phyloP scores from a whole-genome alignment of 2,888 invertebrate species.

The Syrista parreyssii region DNA sequence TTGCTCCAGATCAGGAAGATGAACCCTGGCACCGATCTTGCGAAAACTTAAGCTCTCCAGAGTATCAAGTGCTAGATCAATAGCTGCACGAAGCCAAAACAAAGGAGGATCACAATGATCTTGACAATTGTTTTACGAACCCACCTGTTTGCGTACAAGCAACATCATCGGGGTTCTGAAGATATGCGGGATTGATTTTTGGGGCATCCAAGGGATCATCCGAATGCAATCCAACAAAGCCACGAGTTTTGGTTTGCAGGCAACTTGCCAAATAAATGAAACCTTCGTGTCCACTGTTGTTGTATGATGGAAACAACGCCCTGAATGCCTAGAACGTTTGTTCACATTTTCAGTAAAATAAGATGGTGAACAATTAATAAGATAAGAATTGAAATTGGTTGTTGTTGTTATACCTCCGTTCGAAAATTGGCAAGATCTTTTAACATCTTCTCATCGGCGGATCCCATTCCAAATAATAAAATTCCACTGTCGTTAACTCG shows the following conservation, averaged over 20 bases:
- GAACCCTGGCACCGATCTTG: constrained; percentile 72
- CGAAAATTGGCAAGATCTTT: constrained; percentile 76
- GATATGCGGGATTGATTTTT: constrained; percentile 80
- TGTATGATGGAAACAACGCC: constrained; percentile 74
- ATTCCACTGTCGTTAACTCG: constrained; percentile 67
- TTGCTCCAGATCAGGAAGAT: constrained; percentile 74
- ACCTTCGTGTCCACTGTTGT: constrained; percentile 74
- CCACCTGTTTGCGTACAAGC: constrained; percentile 73
- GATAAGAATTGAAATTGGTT: constrained; percentile 3
- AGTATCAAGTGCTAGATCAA: constrained; percentile 71
- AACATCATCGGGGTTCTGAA: constrained; percentile 73
- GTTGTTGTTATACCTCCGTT: constrained; percentile 66
- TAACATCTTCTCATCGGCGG: constrained; percentile 75
- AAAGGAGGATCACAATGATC: background rate
- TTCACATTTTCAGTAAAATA: background rate
- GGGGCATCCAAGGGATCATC: constrained; percentile 73
- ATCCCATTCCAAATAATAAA: constrained; percentile 76
- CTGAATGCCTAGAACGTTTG: constrained; percentile 70
- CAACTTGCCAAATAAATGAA: constrained; percentile 77
- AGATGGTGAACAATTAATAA: constrained; percentile 17
- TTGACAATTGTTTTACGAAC: background rate
- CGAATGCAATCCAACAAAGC: constrained; percentile 72
- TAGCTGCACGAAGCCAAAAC: constrained; percentile 62
- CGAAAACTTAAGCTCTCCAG: constrained; percentile 71
- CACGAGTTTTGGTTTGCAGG: constrained; percentile 78